A percentile compares a stretch with the other conserved stretches of the same genome.
Evolutionary conservation across 2,797 vertebrate species (phyloP).

Genomic region (Labeo calbasu): DNA sequence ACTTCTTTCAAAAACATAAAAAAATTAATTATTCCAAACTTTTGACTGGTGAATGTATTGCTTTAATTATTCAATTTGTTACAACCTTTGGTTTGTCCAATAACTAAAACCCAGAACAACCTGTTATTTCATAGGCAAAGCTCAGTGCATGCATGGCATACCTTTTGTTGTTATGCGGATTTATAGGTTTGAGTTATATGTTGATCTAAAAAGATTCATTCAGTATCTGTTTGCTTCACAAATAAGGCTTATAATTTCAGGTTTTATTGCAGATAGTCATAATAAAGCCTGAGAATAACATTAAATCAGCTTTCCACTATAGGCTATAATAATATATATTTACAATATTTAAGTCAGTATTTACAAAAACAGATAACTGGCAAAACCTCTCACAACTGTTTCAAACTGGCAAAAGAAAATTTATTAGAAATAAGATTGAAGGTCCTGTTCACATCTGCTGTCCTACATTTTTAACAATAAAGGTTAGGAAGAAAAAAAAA

Average conservation of each 20-base stretch:
- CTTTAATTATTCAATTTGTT: too few species aligned
- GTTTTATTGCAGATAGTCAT: background rate
- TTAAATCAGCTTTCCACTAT: background rate
- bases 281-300: background rate
- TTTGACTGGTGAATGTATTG: too few species aligned
- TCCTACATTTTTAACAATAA: background rate
- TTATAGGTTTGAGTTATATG: background rate
- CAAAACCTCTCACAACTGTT: background rate
- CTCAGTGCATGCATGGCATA: too few species aligned
- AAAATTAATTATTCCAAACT: too few species aligned
- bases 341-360: background rate
- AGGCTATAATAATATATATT: too few species aligned
- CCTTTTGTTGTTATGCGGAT: too few species aligned
- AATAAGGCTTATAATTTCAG: conserved; percentile 35
- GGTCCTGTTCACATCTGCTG: background rate
- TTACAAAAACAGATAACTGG: background rate
- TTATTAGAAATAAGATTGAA: background rate
- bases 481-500: background rate
- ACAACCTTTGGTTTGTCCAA: too few species aligned
- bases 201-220: background rate
- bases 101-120: too few species aligned
- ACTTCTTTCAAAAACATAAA: too few species aligned
- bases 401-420: background rate
- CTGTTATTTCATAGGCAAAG: too few species aligned
- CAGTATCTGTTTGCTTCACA: conserved; percentile 29